Base-by-base conservation (phyloP, 2,113 vertebrate genomes). In the Pelecanoides urinatrix region DNA sequence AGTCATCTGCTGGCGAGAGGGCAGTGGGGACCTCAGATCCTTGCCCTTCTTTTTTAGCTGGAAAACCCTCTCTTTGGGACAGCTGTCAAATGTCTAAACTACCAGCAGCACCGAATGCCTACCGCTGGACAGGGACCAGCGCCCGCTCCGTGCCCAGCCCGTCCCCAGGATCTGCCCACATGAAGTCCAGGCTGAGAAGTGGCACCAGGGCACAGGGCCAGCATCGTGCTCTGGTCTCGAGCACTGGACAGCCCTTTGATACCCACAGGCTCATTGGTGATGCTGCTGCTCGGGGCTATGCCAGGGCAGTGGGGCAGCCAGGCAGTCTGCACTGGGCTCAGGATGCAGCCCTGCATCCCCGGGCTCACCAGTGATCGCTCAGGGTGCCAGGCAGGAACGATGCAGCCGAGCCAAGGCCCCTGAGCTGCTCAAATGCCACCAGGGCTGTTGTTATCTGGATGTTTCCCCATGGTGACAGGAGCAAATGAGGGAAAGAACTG, bases 401-500 rank as follows among this genome's bases (percentile, higher is more conserved):
- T 71, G 38, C 15, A 83, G 47, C 61, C 6, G 1, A 83, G 85
- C 61, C 78, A 86, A 83, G 36, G 47, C 17, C 73, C 36, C 83
- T 23, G 61, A 91, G 80, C 53, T 66, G 53, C 74, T 92, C 70
- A 92, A 87, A 95, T 70, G 62, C 88, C 93, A 93, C 65, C 76
- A 30, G 90, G 76, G n/a, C 62, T 0, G 1, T 36, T 87, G 93
- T 93, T 96, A 79, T 90, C 83, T 49, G 27, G 77, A 80, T 87
- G 70, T 86, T 96, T 95, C 88, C 80, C 80, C 4, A 9, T 79
- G 77, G 90, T 96, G 94, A 97, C 95, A 97, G 90, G 10, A 93
- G 94, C 70, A 96, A 96, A 96, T 92, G 95, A 97, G 93, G 58
- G 45, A 92, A 74, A 91, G 96, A 96, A 61, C 92, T 89, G 92